phyloP scores from a whole-genome alignment of 1,140 invertebrate genomes.

The Cephus cinctus region DNA sequence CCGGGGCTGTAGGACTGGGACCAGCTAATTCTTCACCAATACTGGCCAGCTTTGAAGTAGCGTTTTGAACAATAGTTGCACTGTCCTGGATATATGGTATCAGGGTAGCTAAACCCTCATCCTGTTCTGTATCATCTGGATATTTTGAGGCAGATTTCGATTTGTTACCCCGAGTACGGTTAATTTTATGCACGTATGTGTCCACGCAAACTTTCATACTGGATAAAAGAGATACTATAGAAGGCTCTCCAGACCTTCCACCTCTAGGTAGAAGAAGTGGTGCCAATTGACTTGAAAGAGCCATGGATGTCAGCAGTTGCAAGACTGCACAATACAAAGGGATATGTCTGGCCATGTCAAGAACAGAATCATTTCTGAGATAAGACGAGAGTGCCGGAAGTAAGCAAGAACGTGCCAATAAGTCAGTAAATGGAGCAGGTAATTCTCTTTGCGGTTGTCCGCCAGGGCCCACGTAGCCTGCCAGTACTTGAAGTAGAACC shows the following conservation, averaged over 20 bases:
- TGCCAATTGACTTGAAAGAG: conserved; percentile 67
- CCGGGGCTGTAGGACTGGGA: conserved; percentile 45
- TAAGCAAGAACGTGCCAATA: conserved; percentile 79
- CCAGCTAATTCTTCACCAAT: conserved; percentile 45
- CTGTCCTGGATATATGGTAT: conserved; percentile 87
- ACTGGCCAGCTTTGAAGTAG: conserved; percentile 59
- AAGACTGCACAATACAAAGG: conserved; percentile 85
- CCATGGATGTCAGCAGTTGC: conserved; percentile 77
- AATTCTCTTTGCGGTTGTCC: conserved; percentile 60
- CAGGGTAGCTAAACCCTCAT: conserved; percentile 81
- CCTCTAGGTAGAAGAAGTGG: conserved; percentile 65
- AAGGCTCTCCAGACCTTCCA: conserved; percentile 48
- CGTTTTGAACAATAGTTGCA: conserved; percentile 72
- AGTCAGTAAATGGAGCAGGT: conserved; percentile 70
- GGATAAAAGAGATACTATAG: conserved; percentile 69
- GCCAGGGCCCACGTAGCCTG: conserved; percentile 83
- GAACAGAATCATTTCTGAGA: conserved; percentile 89
- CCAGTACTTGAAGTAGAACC: conserved; percentile 73
- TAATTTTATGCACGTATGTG: conserved; percentile 70
- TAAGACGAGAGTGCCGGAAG: conserved; percentile 88
- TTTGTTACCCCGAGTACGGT: conserved; percentile 44
- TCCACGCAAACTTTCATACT: conserved; percentile 91
- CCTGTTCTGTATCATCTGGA: conserved; percentile 74
- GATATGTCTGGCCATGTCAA: conserved; percentile 94
- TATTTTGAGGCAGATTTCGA: conserved; percentile 44